Conservation (phyloP, 2,888 invertebrate genomes). For the Pollenia labialis region DNA sequence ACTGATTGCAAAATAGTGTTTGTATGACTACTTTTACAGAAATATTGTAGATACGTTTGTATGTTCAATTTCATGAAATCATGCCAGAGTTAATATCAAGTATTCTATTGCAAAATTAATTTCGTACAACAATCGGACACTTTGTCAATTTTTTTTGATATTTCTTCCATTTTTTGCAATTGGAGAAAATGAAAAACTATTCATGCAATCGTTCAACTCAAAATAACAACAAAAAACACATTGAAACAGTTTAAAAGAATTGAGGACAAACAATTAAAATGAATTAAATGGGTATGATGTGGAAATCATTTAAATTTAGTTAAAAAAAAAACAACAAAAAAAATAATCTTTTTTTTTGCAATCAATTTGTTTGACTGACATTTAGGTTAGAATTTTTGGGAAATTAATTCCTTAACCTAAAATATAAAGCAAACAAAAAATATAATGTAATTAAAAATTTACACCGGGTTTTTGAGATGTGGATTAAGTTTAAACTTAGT, state of each 20-base stretch:
- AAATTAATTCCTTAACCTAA: background rate
- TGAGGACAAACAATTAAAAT: slow-evolving; percentile 57
- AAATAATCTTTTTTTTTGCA: background rate
- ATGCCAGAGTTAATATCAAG: slow-evolving; percentile 37
- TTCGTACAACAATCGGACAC: slow-evolving; percentile 63
- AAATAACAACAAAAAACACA: background rate
- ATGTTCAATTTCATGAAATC: slow-evolving; percentile 19
- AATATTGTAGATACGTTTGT: no score
- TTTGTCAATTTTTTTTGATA: slow-evolving; percentile 41
- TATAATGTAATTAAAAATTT: no score
- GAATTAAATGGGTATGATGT: slow-evolving; percentile 55
- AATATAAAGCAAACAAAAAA: background rate
- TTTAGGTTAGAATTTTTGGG: slow-evolving; percentile 21
- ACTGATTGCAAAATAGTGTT: slow-evolving; percentile 49
- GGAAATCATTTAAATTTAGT: slow-evolving; percentile 50
- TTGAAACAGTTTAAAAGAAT: slow-evolving; percentile 50
- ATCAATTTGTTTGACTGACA: slow-evolving; percentile 32
- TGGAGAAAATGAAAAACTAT: slow-evolving; percentile 43
- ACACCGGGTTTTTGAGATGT: no score
- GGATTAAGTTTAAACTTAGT: no score
- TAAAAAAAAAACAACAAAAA: background rate
- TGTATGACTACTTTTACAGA: no score
- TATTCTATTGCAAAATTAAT: slow-evolving; percentile 58
- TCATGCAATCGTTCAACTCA: background rate
- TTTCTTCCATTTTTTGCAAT: slow-evolving; percentile 43